Evolutionary conservation across 2,113 vertebrate species (phyloP), one percentile per base, ranked within the genome.

Genomic region (Probosciger aterrimus): DNA sequence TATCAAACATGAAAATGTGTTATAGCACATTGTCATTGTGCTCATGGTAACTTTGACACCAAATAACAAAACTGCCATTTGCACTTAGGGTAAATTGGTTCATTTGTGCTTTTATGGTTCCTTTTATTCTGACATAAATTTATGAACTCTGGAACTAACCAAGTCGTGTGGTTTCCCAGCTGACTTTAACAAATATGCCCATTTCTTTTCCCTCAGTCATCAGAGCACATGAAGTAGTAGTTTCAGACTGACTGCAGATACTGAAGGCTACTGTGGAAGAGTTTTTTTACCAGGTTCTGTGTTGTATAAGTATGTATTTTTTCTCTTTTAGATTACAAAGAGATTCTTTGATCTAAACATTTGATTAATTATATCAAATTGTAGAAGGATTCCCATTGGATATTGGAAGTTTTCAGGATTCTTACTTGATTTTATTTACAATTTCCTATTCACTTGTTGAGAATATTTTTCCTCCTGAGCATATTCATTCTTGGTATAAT

Each of bases 51-150:
- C 97, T 98, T 97, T 97, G 98, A 98, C 98, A 98, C 97, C 97
- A 97, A 98, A 98, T 98, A 98, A 98, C 98, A 98, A 97, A 98
- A 96, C 97, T 98, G 98, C 98, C 98, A 98, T 98, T 98, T 97
- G 97, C 97, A 98, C 98, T 98, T 98, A 98, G 95, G 97, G 82
- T 97, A 98, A 97, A 98, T 98, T 98, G 98, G 96, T 98, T 98
- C 97, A 97, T 96, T 94, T 94, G 91, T 94, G 95, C 96, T 97
- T 98, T 97, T 92, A 57, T 17, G 4, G 91, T 96, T 97, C 93
- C 96, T 97, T 97, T 97, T 94, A 93, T 97, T 97, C 95, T 97
- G 97, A 97, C 98, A 98, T 89, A 96, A 98, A 98, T 98, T 97
- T 98, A 98, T 98, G 98, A 98, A 98, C 97, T 97, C 96, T 89